phyloP scores from a whole-genome alignment of 2,113 vertebrate species.

The Notechis scutatus region DNA sequence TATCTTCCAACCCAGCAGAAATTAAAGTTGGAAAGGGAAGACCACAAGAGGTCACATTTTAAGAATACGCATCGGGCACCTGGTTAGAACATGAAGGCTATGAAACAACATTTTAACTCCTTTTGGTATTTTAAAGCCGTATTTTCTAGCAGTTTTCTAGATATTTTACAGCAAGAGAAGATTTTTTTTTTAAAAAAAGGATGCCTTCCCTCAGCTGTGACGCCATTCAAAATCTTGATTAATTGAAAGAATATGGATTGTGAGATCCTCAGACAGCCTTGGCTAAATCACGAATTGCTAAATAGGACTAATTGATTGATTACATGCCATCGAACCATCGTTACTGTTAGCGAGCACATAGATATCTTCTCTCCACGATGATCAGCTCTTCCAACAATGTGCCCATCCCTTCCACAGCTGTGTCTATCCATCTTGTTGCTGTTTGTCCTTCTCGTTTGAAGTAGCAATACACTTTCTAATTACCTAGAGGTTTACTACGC shows the following conservation, averaged over 20 bases:
- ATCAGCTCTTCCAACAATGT: neutral
- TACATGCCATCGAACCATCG: neutral
- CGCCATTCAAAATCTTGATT: neutral
- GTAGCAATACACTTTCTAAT: slow-evolving; percentile 33
- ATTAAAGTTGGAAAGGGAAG: neutral
- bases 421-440: neutral
- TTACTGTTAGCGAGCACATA: neutral
- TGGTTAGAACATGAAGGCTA: neutral
- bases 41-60: neutral
- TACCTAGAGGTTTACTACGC: slow-evolving; percentile 24
- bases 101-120: neutral
- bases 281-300: neutral
- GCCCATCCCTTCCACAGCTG: neutral
- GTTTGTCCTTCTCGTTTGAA: neutral
- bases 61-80: neutral
- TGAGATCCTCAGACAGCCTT: neutral
- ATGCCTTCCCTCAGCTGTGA: slow-evolving; percentile 7
- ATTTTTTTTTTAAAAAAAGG: neutral
- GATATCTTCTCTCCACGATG: neutral
- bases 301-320: neutral
- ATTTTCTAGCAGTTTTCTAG: neutral
- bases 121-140: neutral
- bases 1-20: neutral
- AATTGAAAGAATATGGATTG: neutral
- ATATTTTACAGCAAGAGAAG: neutral